Evolutionary conservation across 2,797 vertebrate genomes (phyloP), one percentile per base, ranked within the genome.

Genomic region (Lepilemur ruficaudatus): DNA sequence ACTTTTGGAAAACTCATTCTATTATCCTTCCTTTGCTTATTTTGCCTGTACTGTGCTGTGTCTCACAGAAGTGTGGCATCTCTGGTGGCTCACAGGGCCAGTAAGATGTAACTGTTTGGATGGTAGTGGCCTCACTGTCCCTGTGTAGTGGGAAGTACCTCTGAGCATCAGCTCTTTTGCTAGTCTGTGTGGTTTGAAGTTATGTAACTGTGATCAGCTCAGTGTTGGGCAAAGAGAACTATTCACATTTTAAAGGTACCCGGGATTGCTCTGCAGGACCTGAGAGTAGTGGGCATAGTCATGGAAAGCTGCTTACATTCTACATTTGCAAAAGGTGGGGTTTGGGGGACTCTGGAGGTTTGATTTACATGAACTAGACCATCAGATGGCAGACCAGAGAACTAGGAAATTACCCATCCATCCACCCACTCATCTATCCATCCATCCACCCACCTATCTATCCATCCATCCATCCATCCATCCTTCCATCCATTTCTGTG

Each of bases 21-120:
- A 0, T 17, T 28, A 48, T 14, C 4, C 2, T 48, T 41, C 6
- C 7, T 55, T 82, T 41, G 30, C 18, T 48, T 9, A 35, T 30
- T 55, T 78, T 63, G 32, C 23, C 52, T 32, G 8, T 8, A 18
- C 1, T 0, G 2, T 35, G 11, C 1, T 48, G 2, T 69, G 43
- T 75, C 32, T 93, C 5, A 1, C 17, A 43, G 32, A 91, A 13
- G 35, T 9, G 8, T 15, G 50, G 4, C 0, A 4, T 15, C 52
- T 11, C 48, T 43, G 9, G 17, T n/a, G 61, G 12, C 50, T 46
- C 76, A 15, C n/a, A 46, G 50, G 55, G 61, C 35, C 57, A 50
- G 0, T 52, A n/a, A 50, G 50, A 5, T 8, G 5, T 4, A 73
- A 5, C 10, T 10, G 0, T n/a, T 35, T 17, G 35, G 41, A 82